These are phyloP conservation scores for Pachydiplax longipennis DNA, from an alignment of 2,888 invertebrate species.

Conservation along the genomic window DNA sequence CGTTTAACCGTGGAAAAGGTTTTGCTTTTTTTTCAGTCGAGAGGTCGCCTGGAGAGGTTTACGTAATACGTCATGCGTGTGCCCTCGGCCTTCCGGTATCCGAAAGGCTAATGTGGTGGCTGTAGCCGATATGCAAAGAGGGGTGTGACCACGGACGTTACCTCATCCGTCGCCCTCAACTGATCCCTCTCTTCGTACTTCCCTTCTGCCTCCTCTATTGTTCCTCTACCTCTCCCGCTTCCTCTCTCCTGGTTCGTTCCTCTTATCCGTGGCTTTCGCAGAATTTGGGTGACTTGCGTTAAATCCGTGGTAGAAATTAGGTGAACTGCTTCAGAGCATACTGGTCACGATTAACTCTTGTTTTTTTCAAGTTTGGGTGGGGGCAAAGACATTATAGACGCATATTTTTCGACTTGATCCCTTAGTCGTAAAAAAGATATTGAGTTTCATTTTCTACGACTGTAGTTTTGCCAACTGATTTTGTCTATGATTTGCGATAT, in stretches of 20 bases:
- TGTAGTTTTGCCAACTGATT: no score
- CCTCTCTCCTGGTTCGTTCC: background rate
- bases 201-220: background rate
- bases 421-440: no score
- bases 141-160: background rate
- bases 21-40: slow-evolving; percentile 6
- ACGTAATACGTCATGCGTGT: slow-evolving; percentile 40
- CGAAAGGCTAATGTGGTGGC: slow-evolving; percentile 42
- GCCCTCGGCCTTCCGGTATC: slow-evolving; percentile 38
- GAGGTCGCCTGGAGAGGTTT: slow-evolving; percentile 9
- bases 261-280: background rate
- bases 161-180: slow-evolving; percentile 14
- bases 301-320: no score
- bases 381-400: no score
- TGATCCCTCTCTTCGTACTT: background rate
- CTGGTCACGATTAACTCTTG: no score
- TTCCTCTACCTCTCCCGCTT: background rate
- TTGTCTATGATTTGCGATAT: no score
- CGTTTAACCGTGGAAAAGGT: background rate
- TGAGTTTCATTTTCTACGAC: no score
- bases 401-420: no score
- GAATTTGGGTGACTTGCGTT: background rate
- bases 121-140: slow-evolving; percentile 41
- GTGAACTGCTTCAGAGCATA: no score
- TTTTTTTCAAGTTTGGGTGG: no score